Percentiles rank a stretch among this genome's conserved stretches.
These are phyloP conservation scores for Sebastes ruberrimus DNA, from an alignment of 2,797 vertebrate genomes.

Conservation along the genomic window DNA sequence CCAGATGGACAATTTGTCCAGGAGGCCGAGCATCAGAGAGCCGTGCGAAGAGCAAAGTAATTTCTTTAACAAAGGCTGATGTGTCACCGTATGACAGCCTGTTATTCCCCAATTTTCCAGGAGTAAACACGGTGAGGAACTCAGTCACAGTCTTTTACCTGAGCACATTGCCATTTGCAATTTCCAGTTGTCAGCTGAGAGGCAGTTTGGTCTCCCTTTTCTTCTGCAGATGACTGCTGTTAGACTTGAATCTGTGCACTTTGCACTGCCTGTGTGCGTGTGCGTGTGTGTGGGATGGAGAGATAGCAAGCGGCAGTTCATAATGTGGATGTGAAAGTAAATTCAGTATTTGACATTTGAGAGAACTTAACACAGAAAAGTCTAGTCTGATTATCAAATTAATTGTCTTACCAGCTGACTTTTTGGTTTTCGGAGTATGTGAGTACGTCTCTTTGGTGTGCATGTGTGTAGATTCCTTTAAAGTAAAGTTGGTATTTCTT, in stretches of 20 bases:
- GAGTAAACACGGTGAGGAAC: constrained; percentile 67
- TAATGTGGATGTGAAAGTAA: constrained; percentile 12
- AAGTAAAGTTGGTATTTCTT: neutral
- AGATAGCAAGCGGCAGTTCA: neutral
- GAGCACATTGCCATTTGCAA: constrained; percentile 65
- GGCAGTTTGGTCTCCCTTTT: constrained; percentile 41
- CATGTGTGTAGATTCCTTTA: neutral
- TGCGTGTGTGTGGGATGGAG: neutral
- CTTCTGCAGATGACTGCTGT: constrained; percentile 37
- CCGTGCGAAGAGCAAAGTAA: constrained; percentile 69
- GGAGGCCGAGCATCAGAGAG: constrained; percentile 62
- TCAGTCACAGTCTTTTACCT: constrained; percentile 70
- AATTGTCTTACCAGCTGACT: neutral
- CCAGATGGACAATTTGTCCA: constrained; percentile 78
- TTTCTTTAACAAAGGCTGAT: constrained; percentile 81
- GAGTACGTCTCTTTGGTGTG: neutral
- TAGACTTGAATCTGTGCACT: constrained; percentile 16
- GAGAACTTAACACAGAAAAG: constrained; percentile 16
- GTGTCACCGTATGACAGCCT: constrained; percentile 74
- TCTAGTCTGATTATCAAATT: constrained; percentile 1
- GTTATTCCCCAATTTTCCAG: constrained; percentile 74
- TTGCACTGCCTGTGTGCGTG: neutral
- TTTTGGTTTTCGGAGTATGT: neutral
- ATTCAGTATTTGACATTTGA: constrained; percentile 16
- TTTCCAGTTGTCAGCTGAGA: constrained; percentile 61